phyloP scores from a whole-genome alignment of 2,888 invertebrate species.

The Heliconius erato region DNA sequence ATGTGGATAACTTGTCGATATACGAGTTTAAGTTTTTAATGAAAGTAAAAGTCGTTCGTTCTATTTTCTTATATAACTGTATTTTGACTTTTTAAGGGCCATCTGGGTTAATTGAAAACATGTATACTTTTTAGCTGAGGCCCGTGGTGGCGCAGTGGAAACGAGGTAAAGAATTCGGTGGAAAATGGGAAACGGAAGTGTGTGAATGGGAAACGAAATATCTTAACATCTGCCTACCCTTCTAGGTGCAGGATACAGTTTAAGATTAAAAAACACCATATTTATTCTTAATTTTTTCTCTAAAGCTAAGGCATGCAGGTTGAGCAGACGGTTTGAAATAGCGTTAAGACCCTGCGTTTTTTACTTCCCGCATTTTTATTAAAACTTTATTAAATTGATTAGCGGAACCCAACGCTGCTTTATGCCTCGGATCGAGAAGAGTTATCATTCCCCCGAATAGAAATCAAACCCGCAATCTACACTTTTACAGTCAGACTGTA shows the following conservation, averaged over 20 bases:
- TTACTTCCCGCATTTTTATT: too few relatives aligned
- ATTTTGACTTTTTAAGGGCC: conserved; percentile 31
- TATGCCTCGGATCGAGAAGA: too few relatives aligned
- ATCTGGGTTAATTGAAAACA: conserved; percentile 26
- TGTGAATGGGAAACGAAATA: too few relatives aligned
- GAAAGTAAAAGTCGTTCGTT: conserved; percentile 49
- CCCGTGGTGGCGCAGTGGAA: not conserved
- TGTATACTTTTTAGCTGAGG: not conserved
- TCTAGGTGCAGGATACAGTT: not conserved
- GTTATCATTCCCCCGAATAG: too few relatives aligned
- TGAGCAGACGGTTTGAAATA: too few relatives aligned
- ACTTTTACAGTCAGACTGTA: not conserved
- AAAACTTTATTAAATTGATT: too few relatives aligned
- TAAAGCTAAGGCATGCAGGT: too few relatives aligned
- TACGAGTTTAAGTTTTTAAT: conserved; percentile 40
- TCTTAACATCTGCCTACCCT: not conserved
- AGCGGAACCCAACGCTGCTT: too few relatives aligned
- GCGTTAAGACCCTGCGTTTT: too few relatives aligned
- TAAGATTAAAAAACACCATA: too few relatives aligned
- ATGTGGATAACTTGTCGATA: not conserved
- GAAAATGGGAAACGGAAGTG: not conserved
- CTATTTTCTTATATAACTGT: conserved; percentile 45
- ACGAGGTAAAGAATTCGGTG: not conserved
- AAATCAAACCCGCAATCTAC: too few relatives aligned
- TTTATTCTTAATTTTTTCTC: too few relatives aligned